These are phyloP conservation scores for Cassiopea andromeda DNA, from an alignment of 30 jellyfish, hydroid and myxozoan genomes.

Conservation along the genomic window DNA sequence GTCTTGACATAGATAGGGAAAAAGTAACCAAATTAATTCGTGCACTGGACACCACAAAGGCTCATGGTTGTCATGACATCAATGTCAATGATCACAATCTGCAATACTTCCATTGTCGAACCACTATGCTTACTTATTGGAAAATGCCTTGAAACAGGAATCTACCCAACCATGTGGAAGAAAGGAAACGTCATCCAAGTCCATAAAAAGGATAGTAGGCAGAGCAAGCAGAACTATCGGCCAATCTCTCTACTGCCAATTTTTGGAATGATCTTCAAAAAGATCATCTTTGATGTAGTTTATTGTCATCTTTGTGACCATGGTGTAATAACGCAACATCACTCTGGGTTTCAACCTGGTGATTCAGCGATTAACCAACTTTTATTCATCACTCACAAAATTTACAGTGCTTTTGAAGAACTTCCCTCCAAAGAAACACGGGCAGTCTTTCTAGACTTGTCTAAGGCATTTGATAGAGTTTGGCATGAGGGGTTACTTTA, in stretches of 20 bases:
- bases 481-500: conserved; percentile 69
- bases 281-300: conserved; percentile 30
- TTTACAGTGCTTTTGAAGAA: conserved; percentile 56
- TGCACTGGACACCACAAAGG: conserved; percentile 55
- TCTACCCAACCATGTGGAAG: conserved; percentile 3
- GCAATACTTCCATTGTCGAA: conserved; percentile 41
- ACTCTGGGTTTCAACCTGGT: conserved; percentile 56
- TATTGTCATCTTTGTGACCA: conserved; percentile 44
- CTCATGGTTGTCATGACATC: conserved; percentile 75
- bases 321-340: conserved; percentile 37
- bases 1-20: conserved; percentile 34
- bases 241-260: not conserved
- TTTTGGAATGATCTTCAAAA: conserved; percentile 37
- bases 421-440: conserved; percentile 62
- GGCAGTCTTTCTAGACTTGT: conserved; percentile 65
- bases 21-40: conserved; percentile 33
- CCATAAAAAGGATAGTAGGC: conserved; percentile 31
- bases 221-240: not conserved
- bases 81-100: conserved; percentile 32
- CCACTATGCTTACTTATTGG: conserved; percentile 58
- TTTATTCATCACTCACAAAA: conserved; percentile 46
- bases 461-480: conserved; percentile 72
- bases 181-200: conserved; percentile 4
- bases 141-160: conserved; percentile 47
- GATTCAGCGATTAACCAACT: conserved; percentile 49